These are phyloP conservation scores for Misgurnus anguillicaudatus DNA, from an alignment of 2,113 vertebrate genomes.

Conservation along the genomic window DNA sequence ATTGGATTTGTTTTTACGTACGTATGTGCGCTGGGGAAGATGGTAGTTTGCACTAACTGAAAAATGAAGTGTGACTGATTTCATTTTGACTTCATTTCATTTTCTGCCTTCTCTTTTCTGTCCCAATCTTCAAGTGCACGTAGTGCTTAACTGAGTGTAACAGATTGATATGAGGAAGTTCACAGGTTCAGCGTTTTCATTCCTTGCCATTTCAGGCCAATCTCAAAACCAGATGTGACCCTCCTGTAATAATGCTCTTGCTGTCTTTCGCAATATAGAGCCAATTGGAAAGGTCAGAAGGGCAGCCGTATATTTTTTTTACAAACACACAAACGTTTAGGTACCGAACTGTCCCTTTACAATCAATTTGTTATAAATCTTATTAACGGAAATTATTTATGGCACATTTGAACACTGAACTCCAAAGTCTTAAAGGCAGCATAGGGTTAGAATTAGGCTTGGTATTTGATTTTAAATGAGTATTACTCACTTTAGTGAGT, in stretches of 20 bases:
- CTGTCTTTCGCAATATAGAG: slow-evolving; percentile 14
- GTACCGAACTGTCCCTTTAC: background rate
- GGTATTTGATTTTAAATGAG: background rate
- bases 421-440: background rate
- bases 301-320: background rate
- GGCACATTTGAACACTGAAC: background rate
- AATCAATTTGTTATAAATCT: background rate
- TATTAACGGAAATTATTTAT: background rate
- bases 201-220: slow-evolving; percentile 47
- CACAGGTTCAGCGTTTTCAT: slow-evolving; percentile 56
- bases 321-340: background rate
- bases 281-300: slow-evolving; percentile 23
- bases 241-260: slow-evolving; percentile 41
- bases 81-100: slow-evolving; percentile 48
- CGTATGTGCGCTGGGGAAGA: too few species aligned
- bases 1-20: background rate
- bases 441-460: background rate
- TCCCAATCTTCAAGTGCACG: slow-evolving; percentile 44
- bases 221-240: slow-evolving; percentile 52
- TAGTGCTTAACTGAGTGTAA: slow-evolving; percentile 51
- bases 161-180: slow-evolving; percentile 52
- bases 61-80: slow-evolving; percentile 44
- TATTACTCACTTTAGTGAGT: too few species aligned
- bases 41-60: slow-evolving; percentile 39
- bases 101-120: slow-evolving; percentile 43